These are phyloP conservation scores for Gulo gulo DNA, from an alignment of 2,113 vertebrate species.

Conservation along the genomic window DNA sequence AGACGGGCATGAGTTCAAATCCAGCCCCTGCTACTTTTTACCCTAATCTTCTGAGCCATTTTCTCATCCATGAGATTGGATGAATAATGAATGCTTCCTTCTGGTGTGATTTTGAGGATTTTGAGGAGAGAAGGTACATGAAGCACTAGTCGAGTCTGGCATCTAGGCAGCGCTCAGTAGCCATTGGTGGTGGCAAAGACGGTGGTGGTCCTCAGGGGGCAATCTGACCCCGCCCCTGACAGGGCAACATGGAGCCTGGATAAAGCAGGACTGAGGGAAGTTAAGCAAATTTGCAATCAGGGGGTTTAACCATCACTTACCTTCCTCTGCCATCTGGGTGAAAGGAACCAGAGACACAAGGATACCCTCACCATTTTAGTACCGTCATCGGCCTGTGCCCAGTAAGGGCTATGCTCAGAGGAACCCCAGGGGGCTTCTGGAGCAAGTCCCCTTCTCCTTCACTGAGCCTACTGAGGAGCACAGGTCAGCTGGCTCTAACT, in stretches of 20 bases:
- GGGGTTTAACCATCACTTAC: not conserved
- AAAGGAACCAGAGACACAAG: not conserved
- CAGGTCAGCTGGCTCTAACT: conserved; percentile 55
- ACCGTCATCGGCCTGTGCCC: not conserved
- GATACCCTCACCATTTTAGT: not conserved
- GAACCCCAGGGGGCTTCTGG: not conserved
- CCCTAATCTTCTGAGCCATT: not conserved
- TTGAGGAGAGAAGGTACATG: not conserved
- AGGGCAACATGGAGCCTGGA: not conserved
- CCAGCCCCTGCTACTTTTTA: not conserved
- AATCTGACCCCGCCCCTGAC: not conserved
- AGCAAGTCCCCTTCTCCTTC: not conserved
- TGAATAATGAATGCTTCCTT: not conserved
- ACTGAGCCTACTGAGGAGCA: not conserved
- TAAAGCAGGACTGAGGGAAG: not conserved
- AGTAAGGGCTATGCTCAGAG: not conserved
- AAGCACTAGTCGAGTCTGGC: not conserved
- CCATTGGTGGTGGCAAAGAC: not conserved
- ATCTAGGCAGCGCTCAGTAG: not conserved
- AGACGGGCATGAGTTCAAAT: not conserved
- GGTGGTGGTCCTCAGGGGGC: not conserved
- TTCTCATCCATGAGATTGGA: not conserved
- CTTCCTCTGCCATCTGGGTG: not conserved
- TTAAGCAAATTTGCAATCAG: not conserved
- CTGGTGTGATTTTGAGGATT: not conserved